Percentiles rank a stretch among this genome's conserved stretches.
These are phyloP conservation scores for Nyctibius bracteatus DNA, from an alignment of 2,113 vertebrate species.

Conservation along the genomic window DNA sequence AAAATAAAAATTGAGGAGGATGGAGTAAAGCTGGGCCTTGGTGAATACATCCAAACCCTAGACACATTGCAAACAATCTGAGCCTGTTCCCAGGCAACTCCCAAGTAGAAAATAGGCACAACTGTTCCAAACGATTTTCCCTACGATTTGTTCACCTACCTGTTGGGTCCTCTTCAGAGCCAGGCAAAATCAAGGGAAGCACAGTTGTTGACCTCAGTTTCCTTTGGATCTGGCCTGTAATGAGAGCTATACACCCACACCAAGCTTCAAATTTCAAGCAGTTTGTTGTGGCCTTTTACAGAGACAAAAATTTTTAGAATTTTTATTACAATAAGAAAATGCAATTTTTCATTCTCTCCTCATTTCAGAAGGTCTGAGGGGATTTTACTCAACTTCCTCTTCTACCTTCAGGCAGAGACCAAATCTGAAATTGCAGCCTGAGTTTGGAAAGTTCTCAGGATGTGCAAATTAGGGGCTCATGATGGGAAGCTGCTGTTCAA, in stretches of 20 bases:
- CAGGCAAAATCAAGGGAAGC: neutral
- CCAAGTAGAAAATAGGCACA: conserved; percentile 60
- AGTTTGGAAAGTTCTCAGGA: conserved; percentile 12
- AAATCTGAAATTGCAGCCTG: conserved; percentile 31
- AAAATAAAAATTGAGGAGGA: conserved; percentile 70
- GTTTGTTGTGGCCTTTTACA: conserved; percentile 29
- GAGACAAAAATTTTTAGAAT: neutral
- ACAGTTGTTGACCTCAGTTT: neutral
- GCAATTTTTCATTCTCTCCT: conserved; percentile 39
- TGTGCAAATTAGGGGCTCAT: neutral
- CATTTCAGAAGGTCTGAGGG: conserved; percentile 13
- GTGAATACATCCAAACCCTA: conserved; percentile 60
- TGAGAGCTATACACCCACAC: neutral
- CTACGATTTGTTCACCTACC: conserved; percentile 28
- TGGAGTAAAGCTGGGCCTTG: conserved; percentile 55
- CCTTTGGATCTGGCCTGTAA: neutral
- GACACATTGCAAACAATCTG: conserved; percentile 46
- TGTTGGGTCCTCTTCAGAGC: conserved; percentile 2
- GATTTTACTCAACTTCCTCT: conserved; percentile 55
- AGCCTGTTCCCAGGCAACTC: conserved; percentile 65
- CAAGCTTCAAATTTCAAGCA: conserved; percentile 7
- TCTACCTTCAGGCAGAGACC: conserved; percentile 47
- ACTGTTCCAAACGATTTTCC: neutral
- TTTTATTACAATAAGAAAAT: conserved; percentile 40
- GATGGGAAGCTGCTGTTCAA: conserved; percentile 1